phyloP scores from a whole-genome alignment of 2,113 vertebrate species.

The Pollachius pollachius region DNA sequence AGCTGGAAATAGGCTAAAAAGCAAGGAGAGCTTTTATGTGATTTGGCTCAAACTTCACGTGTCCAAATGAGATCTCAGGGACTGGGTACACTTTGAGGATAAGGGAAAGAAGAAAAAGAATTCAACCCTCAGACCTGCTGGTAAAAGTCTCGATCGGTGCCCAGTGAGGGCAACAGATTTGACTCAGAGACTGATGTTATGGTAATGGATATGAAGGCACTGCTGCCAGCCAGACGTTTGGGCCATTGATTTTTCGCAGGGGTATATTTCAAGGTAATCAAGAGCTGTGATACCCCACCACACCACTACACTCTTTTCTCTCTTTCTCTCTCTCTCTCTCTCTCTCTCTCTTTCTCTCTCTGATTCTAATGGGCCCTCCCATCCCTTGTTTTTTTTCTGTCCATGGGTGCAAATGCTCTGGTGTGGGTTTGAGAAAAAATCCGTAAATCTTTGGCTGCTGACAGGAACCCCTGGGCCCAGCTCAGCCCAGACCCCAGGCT shows the following conservation, averaged over 20 bases:
- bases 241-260: slow-evolving; percentile 66
- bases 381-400: too few relatives aligned
- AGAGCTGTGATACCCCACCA: slow-evolving; percentile 59
- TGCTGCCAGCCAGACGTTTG: slow-evolving; percentile 50
- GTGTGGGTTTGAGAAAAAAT: too few relatives aligned
- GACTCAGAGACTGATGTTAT: slow-evolving; percentile 58
- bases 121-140: slow-evolving; percentile 39
- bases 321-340: too few relatives aligned
- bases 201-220: slow-evolving; percentile 54
- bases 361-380: too few relatives aligned
- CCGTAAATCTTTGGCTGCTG: too few relatives aligned
- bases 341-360: too few relatives aligned
- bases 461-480: too few relatives aligned
- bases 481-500: too few relatives aligned
- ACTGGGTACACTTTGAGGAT: slow-evolving; percentile 44
- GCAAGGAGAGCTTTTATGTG: too few relatives aligned
- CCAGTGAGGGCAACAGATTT: slow-evolving; percentile 50
- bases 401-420: too few relatives aligned
- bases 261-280: slow-evolving; percentile 71
- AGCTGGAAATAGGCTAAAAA: too few relatives aligned
- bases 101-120: slow-evolving; percentile 21
- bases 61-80: slow-evolving; percentile 10
- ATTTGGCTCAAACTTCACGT: not conserved
- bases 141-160: slow-evolving; percentile 40
- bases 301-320: too few relatives aligned